Evolutionary conservation across 2,113 vertebrate genomes (phyloP).

Genomic region (Halcyon malimbica): DNA sequence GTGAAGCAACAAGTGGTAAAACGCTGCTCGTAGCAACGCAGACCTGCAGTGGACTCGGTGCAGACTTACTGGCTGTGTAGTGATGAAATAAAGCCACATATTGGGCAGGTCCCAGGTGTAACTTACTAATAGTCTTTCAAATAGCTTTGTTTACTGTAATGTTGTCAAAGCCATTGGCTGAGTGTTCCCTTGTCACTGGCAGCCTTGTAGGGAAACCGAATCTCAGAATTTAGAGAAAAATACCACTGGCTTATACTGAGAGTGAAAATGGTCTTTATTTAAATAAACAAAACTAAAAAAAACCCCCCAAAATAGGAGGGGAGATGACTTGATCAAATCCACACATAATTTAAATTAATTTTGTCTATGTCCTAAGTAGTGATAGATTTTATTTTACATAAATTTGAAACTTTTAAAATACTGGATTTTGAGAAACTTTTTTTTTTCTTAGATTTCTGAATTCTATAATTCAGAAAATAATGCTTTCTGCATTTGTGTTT

Average conservation of each 20-base stretch:
- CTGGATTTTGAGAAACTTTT: not conserved
- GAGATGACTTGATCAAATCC: not conserved
- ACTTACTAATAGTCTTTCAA: not conserved
- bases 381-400: not conserved
- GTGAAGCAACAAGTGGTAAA: constrained; percentile 43
- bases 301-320: not conserved
- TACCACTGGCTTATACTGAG: not conserved
- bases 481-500: not conserved
- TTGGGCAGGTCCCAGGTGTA: not conserved
- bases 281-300: not conserved
- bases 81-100: constrained; percentile 8
- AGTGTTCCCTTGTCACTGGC: not conserved
- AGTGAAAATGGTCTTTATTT: not conserved
- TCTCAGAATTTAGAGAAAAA: not conserved
- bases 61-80: not conserved
- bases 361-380: not conserved
- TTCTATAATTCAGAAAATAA: not conserved
- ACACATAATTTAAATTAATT: not conserved
- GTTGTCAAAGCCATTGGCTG: not conserved
- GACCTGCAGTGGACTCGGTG: not conserved
- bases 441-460: not conserved
- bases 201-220: not conserved
- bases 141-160: not conserved
- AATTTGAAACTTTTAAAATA: not conserved
- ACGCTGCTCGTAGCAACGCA: constrained; percentile 17